Evolutionary conservation across 53 echinoderm and acorn worm genomes (phyloP), one percentile per base, ranked within the genome.

Genomic region (Arbacia lixula): DNA sequence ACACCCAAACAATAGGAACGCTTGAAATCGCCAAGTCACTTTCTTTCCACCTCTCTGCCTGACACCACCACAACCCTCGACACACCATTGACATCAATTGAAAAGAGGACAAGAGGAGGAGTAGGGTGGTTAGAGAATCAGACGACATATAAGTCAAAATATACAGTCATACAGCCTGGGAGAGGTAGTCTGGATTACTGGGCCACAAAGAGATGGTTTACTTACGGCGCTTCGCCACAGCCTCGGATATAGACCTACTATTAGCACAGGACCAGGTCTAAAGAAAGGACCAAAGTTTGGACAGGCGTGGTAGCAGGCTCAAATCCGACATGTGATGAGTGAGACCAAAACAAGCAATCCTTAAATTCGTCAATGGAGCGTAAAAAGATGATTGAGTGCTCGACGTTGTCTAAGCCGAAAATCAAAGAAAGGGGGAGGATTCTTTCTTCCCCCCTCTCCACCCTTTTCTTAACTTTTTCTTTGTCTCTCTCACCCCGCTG

Each of bases 61-160:
- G n/a, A n/a, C n/a, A n/a, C n/a, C n/a, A n/a, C n/a, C n/a, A n/a
- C n/a, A n/a, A n/a, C n/a, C n/a, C n/a, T n/a, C n/a, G n/a, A n/a
- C n/a, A n/a, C n/a, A n/a, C n/a, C n/a, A n/a, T n/a, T n/a, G n/a
- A n/a, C n/a, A n/a, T n/a, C n/a, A n/a, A n/a, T n/a, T n/a, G n/a
- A n/a, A n/a, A n/a, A n/a, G n/a, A n/a, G n/a, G n/a, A n/a, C n/a
- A n/a, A n/a, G n/a, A n/a, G n/a, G n/a, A n/a, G n/a, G n/a, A n/a
- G n/a, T n/a, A n/a, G n/a, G n/a, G n/a, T n/a, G n/a, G n/a, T n/a
- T n/a, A n/a, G n/a, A n/a, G n/a, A n/a, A n/a, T n/a, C n/a, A n/a
- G n/a, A n/a, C n/a, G n/a, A n/a, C n/a, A n/a, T n/a, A n/a, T n/a
- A 40, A 78, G 60, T 78, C 79, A 78, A 78, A 78, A 78, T 78